phyloP scores from a whole-genome alignment of 1,140 invertebrate species.

The Galendromus occidentalis region DNA sequence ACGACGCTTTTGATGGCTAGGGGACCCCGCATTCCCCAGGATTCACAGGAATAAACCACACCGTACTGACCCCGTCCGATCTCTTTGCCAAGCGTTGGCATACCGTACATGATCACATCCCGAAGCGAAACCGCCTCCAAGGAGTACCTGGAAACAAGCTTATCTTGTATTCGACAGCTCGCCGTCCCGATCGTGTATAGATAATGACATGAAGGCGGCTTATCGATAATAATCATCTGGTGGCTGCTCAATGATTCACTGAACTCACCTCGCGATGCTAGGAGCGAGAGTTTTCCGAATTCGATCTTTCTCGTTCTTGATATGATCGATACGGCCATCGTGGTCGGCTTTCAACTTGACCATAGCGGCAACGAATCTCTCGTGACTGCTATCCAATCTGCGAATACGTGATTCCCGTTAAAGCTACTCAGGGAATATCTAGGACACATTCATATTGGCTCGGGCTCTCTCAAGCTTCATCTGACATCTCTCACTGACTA shows the following conservation, averaged over 20 bases:
- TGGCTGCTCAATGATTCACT: background rate
- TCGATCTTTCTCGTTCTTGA: background rate
- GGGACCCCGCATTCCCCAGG: conserved; percentile 46
- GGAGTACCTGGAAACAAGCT: background rate
- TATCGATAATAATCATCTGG: too few species aligned
- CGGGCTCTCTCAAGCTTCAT: too few species aligned
- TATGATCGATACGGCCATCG: background rate
- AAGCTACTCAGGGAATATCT: too few species aligned
- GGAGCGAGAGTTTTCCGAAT: background rate
- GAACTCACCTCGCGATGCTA: background rate
- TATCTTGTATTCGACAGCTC: too few species aligned
- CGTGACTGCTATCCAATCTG: background rate
- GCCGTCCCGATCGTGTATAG: too few species aligned
- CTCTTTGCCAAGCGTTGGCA: conserved; percentile 53
- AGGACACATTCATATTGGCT: too few species aligned
- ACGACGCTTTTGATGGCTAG: conserved; percentile 77
- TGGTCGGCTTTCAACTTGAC: background rate
- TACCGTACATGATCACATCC: conserved; percentile 32
- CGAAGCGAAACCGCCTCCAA: conserved; percentile 7
- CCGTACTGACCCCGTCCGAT: conserved; percentile 77
- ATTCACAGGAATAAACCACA: conserved; percentile 64
- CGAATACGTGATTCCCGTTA: too few species aligned
- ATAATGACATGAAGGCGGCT: too few species aligned
- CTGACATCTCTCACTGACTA: too few species aligned
- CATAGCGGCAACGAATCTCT: background rate